Evolutionary conservation across 2,113 vertebrate genomes (phyloP).

Genomic region (Mohoua ochrocephala): DNA sequence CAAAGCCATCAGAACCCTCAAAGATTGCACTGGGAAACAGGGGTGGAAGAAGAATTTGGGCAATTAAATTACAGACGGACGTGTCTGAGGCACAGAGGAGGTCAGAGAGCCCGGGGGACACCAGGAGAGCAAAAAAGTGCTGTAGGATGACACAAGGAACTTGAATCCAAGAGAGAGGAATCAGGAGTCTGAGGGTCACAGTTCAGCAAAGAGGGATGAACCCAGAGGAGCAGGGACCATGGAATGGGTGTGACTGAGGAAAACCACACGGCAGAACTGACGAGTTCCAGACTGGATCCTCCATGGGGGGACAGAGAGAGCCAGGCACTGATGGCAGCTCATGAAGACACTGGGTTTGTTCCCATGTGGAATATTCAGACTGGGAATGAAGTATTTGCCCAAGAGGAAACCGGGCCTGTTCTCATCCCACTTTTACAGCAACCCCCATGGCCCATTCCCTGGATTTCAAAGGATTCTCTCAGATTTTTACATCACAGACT

Average conservation of each 20-base stretch:
- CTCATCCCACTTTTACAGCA: not conserved
- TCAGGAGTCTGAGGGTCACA: not conserved
- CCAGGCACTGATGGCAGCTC: not conserved
- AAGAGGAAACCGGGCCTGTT: not conserved
- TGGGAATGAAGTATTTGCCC: not conserved
- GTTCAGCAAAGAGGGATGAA: not conserved
- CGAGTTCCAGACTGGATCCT: fast-evolving
- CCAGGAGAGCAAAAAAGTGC: not conserved
- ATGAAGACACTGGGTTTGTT: not conserved
- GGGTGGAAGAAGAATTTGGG: not conserved
- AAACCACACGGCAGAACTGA: not conserved
- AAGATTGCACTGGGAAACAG: not conserved
- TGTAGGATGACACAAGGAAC: not conserved
- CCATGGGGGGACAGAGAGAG: fast-evolving
- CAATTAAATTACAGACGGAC: not conserved
- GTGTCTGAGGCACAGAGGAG: not conserved
- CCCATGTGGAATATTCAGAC: not conserved
- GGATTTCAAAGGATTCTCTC: not conserved
- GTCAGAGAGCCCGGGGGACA: not conserved
- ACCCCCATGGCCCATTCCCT: not conserved
- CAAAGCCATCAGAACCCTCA: not conserved
- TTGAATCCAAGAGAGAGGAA: not conserved
- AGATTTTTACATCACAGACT: not conserved
- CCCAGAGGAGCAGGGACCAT: not conserved
- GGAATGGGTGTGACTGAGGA: not conserved